Percentiles rank a stretch among this genome's conserved stretches.
Evolutionary conservation across 2,797 vertebrate genomes (phyloP).

Genomic region (Hippopotamyrus pictus): DNA sequence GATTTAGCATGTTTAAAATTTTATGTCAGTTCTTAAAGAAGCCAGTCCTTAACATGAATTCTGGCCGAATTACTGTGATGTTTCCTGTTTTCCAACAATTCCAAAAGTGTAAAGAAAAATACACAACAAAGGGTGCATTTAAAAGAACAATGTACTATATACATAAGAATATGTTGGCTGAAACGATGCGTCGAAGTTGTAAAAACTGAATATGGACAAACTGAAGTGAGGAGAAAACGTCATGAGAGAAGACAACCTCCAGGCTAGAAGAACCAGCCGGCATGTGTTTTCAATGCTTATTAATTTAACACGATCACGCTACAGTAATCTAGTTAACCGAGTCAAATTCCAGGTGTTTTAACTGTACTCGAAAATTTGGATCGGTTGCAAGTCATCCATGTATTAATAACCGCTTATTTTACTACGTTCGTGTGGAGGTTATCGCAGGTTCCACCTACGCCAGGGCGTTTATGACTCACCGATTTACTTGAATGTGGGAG

Average conservation of each 20-base stretch:
- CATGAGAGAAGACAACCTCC: background rate
- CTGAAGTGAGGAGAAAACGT: background rate
- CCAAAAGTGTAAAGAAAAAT: background rate
- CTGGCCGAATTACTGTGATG: background rate
- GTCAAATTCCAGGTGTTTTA: background rate
- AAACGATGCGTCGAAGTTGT: background rate
- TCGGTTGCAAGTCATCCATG: background rate
- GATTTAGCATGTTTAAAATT: background rate
- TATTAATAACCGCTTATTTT: background rate
- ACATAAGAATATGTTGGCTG: background rate
- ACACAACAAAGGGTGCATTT: background rate
- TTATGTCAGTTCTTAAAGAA: background rate
- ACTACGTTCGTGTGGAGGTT: background rate
- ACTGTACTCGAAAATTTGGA: background rate
- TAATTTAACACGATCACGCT: background rate
- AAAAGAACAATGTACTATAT: background rate
- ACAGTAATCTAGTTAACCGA: background rate
- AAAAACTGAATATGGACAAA: background rate
- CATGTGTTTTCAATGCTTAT: background rate
- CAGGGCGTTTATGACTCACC: background rate
- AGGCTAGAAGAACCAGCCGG: background rate
- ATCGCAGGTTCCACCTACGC: background rate
- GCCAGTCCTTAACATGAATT: background rate
- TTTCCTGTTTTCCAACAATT: background rate
- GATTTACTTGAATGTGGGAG: background rate